A percentile compares a stretch with the other conserved stretches of the same genome.
Evolutionary conservation across 2,113 vertebrate species (phyloP).

Genomic region (Forbesichthys papilliferus): DNA sequence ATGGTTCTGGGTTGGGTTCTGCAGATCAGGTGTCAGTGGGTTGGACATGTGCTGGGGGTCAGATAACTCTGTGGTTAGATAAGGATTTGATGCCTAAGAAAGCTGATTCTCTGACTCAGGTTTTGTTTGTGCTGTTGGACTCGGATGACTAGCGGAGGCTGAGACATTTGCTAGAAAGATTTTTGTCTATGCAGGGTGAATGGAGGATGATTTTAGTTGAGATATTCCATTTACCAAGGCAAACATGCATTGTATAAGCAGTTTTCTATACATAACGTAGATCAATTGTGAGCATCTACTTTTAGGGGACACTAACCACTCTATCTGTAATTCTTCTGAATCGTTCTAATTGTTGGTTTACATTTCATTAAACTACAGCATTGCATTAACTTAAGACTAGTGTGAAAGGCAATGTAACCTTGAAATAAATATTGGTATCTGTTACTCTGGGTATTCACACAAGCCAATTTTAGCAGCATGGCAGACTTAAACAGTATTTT

Average conservation of each 20-base stretch:
- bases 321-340: slow-evolving; percentile 50
- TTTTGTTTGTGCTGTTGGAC: slow-evolving; percentile 51
- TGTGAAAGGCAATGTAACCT: slow-evolving; percentile 35
- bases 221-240: background rate
- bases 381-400: slow-evolving; percentile 9
- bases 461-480: slow-evolving; percentile 24
- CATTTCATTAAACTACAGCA: slow-evolving; percentile 42
- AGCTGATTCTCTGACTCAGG: slow-evolving; percentile 50
- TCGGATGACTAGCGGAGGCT: slow-evolving; percentile 32
- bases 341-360: slow-evolving; percentile 34
- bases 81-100: slow-evolving; percentile 57
- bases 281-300: background rate
- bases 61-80: slow-evolving; percentile 53
- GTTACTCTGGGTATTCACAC: slow-evolving; percentile 20
- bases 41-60: slow-evolving; percentile 58
- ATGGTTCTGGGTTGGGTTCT: slow-evolving; percentile 50
- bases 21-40: slow-evolving; percentile 48
- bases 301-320: slow-evolving; percentile 37
- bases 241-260: background rate
- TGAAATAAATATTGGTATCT: slow-evolving; percentile 32
- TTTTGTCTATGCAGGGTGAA: background rate
- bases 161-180: slow-evolving; percentile 19
- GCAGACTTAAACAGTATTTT: slow-evolving; percentile 11
- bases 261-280: background rate
- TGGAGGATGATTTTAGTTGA: background rate